A percentile compares a stretch with the other conserved stretches of the same genome.
Evolutionary conservation across 1,140 invertebrate genomes (phyloP).

Genomic region (Gonioctena quinquepunctata): DNA sequence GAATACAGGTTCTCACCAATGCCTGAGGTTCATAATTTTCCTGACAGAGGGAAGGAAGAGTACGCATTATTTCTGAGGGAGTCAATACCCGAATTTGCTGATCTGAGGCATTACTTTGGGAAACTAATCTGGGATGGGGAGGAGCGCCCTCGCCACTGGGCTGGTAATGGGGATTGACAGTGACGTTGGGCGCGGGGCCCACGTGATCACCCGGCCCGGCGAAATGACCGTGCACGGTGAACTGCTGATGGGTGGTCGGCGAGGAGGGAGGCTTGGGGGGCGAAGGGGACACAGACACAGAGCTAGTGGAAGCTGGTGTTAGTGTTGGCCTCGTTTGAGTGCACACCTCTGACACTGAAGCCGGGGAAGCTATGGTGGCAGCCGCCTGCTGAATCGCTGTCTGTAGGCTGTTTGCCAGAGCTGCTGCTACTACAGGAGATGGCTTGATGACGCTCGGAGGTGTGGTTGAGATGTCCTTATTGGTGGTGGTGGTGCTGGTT

Average conservation of each 20-base stretch:
- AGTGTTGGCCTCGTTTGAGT: constrained; percentile 51
- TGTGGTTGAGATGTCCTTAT: constrained; percentile 58
- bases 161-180: constrained; percentile 60
- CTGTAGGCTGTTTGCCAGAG: constrained; percentile 34
- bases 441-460: constrained; percentile 33
- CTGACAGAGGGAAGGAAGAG: constrained; percentile 76
- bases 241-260: constrained; percentile 52
- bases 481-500: too few species aligned
- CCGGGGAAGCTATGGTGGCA: constrained; percentile 25
- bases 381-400: constrained; percentile 24
- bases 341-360: constrained; percentile 51
- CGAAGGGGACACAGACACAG: constrained; percentile 46
- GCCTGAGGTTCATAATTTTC: constrained; percentile 67
- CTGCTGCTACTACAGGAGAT: constrained; percentile 30
- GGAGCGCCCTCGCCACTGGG: constrained; percentile 30
- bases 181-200: constrained; percentile 62
- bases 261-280: constrained; percentile 43
- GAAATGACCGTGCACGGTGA: constrained; percentile 53
- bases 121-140: constrained; percentile 17
- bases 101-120: constrained; percentile 57
- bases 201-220: constrained; percentile 50
- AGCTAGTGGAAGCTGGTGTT: constrained; percentile 52
- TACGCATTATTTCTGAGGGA: constrained; percentile 84
- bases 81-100: constrained; percentile 83
- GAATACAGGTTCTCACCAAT: constrained; percentile 61